Evolutionary conservation across 1,140 invertebrate genomes (phyloP).

Genomic region (Lasioglossum baleicum): DNA sequence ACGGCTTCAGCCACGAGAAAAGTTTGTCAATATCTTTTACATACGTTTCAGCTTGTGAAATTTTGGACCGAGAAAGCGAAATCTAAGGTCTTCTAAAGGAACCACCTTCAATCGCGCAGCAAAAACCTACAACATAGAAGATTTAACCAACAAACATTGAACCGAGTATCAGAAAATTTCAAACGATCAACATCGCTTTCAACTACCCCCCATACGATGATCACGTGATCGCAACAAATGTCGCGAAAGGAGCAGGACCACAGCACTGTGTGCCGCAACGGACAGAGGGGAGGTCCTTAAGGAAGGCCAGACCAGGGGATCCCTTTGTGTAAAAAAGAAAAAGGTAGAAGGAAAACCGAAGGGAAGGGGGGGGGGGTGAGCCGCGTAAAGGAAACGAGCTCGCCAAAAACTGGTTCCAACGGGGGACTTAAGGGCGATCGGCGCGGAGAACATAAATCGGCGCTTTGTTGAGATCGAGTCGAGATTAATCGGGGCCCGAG

Average conservation of each 20-base stretch:
- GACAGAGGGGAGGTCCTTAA: slow-evolving; percentile 6
- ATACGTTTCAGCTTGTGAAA: no score
- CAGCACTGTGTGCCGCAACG: background rate
- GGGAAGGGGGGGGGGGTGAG: background rate
- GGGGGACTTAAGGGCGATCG: slow-evolving; percentile 18
- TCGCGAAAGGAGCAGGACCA: background rate
- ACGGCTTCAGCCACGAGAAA: no score
- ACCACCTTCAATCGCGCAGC: no score
- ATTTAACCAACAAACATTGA: no score
- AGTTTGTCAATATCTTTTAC: no score
- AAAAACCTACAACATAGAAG: no score
- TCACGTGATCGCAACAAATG: background rate
- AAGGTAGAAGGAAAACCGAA: background rate
- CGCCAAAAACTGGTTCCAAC: slow-evolving; percentile 66
- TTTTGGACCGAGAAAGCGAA: no score
- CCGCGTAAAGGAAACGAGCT: slow-evolving; percentile 60
- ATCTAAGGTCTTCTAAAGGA: no score
- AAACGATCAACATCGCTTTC: no score
- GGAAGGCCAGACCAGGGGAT: slow-evolving; percentile 10
- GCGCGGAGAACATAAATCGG: slow-evolving; percentile 67
- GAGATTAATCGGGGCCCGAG: slow-evolving; percentile 67
- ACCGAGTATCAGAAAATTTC: no score
- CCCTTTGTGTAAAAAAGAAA: background rate
- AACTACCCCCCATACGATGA: background rate
- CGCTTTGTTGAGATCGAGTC: slow-evolving; percentile 71